These are phyloP conservation scores for Clarias pachynema DNA, from an alignment of 2,797 vertebrate genomes.

Conservation along the genomic window DNA sequence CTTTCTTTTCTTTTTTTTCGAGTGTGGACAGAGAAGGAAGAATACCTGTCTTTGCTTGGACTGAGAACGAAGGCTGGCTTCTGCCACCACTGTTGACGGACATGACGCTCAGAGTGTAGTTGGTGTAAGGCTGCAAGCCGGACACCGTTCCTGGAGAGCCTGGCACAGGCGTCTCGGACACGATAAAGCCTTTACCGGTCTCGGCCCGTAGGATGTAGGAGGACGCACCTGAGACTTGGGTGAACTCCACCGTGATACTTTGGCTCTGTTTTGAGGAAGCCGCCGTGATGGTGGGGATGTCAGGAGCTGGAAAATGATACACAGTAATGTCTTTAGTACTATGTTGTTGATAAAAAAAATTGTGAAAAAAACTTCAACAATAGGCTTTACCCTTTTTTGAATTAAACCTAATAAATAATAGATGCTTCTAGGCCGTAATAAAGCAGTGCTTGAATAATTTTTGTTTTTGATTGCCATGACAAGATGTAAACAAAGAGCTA, in stretches of 20 bases:
- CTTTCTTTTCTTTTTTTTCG: not conserved
- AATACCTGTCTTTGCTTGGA: constrained; percentile 86
- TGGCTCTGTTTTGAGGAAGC: constrained; percentile 85
- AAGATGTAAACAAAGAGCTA: not conserved
- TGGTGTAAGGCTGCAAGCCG: constrained; percentile 79
- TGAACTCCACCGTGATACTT: constrained; percentile 84
- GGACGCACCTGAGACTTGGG: constrained; percentile 69
- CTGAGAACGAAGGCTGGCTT: constrained; percentile 82
- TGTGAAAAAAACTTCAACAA: not conserved
- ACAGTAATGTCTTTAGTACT: not conserved
- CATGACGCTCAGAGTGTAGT: constrained; percentile 83
- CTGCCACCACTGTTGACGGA: constrained; percentile 77
- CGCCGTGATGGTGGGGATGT: constrained; percentile 73
- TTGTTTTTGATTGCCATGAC: not conserved
- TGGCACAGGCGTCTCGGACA: constrained; percentile 74
- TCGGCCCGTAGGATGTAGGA: constrained; percentile 81
- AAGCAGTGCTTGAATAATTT: not conserved
- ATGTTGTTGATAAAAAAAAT: not conserved
- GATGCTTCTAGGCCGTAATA: not conserved
- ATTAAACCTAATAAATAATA: not conserved
- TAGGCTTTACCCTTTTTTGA: not conserved
- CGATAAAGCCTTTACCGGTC: constrained; percentile 67
- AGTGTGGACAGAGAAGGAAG: constrained; percentile 36
- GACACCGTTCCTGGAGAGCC: constrained; percentile 81
- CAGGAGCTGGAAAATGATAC: constrained; percentile 74